Percentiles rank a stretch among this genome's conserved stretches.
These are phyloP conservation scores for Onthophagus sagittarius DNA, from an alignment of 2,888 invertebrate species.

Conservation along the genomic window DNA sequence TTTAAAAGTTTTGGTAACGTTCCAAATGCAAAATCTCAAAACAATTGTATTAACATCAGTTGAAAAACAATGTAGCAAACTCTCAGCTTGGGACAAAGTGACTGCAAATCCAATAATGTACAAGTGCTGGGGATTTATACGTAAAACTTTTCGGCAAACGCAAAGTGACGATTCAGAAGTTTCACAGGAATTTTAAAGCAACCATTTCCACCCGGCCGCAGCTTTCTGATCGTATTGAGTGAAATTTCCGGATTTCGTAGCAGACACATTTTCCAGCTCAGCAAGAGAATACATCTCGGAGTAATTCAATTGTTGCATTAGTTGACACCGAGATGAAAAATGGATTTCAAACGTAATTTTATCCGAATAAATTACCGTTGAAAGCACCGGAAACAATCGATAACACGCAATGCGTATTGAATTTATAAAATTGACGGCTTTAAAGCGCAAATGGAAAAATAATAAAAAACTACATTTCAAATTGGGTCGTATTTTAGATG, in stretches of 20 bases:
- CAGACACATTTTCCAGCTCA: not conserved
- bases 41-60: not conserved
- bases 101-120: constrained; percentile 1
- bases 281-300: not conserved
- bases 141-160: not conserved
- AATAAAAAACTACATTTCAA: not conserved
- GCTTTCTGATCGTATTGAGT: not conserved
- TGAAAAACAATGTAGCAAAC: not conserved
- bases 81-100: not conserved
- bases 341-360: constrained; percentile 7
- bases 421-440: not conserved
- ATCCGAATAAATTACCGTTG: not conserved
- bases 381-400: not conserved
- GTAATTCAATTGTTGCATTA: not conserved
- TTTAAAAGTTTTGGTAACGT: too few relatives aligned
- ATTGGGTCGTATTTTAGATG: not conserved
- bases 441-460: not conserved
- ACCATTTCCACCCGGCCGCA: not conserved
- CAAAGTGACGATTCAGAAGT: constrained; percentile 1
- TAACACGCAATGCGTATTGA: not conserved
- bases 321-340: constrained; percentile 4
- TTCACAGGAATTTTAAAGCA: not conserved
- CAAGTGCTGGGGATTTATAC: not conserved
- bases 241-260: constrained; percentile 1
- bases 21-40: not conserved